These are phyloP conservation scores for Geotrupes spiniger DNA, from an alignment of 2,888 invertebrate genomes.

Conservation along the genomic window DNA sequence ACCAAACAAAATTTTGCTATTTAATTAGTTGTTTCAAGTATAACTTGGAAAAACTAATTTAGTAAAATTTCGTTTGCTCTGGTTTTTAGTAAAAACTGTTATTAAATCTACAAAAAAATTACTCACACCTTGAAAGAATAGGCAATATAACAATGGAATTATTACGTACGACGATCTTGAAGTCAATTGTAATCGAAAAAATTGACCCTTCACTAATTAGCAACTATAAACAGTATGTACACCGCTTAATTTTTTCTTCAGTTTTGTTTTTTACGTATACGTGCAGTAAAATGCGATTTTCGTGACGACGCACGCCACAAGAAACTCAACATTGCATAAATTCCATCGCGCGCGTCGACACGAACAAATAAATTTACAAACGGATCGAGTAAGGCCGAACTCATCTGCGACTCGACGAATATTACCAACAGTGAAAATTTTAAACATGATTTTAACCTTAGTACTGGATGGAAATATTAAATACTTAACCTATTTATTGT, in stretches of 20 bases:
- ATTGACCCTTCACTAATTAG: conserved; percentile 26
- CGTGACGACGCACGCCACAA: neutral
- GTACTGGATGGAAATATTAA: conserved; percentile 43
- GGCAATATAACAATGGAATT: too few relatives aligned
- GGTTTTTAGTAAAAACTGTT: too few relatives aligned
- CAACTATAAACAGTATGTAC: conserved; percentile 43
- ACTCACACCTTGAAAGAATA: too few relatives aligned
- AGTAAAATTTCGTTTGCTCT: too few relatives aligned
- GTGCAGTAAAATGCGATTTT: conserved; percentile 23
- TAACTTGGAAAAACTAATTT: too few relatives aligned
- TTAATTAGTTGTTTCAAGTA: too few relatives aligned
- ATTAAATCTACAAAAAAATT: too few relatives aligned
- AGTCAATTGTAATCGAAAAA: conserved; percentile 23
- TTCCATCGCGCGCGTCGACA: too few relatives aligned
- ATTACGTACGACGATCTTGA: too few relatives aligned
- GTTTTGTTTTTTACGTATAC: conserved; percentile 33
- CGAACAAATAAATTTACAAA: neutral
- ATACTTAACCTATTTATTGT: conserved; percentile 40
- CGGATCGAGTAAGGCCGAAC: neutral
- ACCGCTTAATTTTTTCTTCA: conserved; percentile 29
- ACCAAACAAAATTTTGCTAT: too few relatives aligned
- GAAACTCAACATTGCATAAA: too few relatives aligned
- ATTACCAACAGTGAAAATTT: conserved; percentile 9
- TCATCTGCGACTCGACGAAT: neutral
- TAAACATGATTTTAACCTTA: conserved; percentile 21